Conservation (phyloP, 2,113 vertebrate species). For the Ameiurus melas region DNA sequence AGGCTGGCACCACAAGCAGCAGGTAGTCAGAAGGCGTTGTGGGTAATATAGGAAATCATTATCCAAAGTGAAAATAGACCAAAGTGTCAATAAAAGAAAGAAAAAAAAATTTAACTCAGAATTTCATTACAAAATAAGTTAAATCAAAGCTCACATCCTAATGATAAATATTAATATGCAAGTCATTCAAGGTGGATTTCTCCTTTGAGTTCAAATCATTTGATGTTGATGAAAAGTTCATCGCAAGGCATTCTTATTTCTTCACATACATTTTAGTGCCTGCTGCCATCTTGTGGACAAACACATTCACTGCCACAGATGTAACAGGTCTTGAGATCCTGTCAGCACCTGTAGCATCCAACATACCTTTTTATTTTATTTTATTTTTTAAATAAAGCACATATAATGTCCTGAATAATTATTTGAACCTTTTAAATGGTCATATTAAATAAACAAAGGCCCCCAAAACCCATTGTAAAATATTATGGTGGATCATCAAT, state of each 20-base stretch:
- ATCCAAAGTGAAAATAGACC: not conserved
- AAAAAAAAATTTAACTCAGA: not conserved
- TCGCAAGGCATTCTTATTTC: not conserved
- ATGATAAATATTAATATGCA: not conserved
- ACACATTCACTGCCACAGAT: not conserved
- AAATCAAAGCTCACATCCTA: not conserved
- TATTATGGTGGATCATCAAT: not conserved
- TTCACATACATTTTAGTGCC: not conserved
- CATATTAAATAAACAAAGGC: not conserved
- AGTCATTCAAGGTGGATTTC: not conserved
- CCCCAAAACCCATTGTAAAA: not conserved
- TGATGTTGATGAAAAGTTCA: not conserved
- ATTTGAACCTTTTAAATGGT: not conserved
- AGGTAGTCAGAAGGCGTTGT: not conserved
- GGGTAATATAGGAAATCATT: not conserved
- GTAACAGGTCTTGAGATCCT: not conserved
- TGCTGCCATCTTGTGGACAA: constrained; percentile 40
- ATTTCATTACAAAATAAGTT: not conserved
- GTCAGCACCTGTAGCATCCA: not conserved
- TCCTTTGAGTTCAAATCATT: not conserved
- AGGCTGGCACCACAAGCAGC: not conserved
- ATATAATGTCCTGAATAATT: not conserved
- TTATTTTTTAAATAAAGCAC: not conserved
- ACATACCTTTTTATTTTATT: not conserved
- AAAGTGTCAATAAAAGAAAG: not conserved